Conservation (phyloP, 2,113 vertebrate species). For the Labrus mixtus region DNA sequence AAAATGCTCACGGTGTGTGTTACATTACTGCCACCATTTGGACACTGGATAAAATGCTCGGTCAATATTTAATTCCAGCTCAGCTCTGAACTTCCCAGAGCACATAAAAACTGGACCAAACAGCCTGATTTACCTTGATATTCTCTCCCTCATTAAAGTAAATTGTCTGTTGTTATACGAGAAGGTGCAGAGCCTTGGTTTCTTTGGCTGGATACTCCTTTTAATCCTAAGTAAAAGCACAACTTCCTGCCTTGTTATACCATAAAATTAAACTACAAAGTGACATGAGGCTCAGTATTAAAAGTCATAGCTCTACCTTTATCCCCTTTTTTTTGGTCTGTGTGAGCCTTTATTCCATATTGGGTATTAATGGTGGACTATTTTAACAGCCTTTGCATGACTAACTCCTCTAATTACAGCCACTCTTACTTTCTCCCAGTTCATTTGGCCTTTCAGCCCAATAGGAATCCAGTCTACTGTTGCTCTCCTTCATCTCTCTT, state of each 20-base stretch:
- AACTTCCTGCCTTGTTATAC: conserved; percentile 40
- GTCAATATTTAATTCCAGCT: conserved; percentile 15
- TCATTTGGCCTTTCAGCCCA: conserved; percentile 12
- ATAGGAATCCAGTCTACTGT: conserved; percentile 1
- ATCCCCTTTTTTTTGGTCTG: conserved; percentile 30
- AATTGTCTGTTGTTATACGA: conserved; percentile 9
- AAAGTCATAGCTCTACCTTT: neutral
- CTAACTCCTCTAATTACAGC: conserved; percentile 60
- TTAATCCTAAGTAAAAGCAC: conserved; percentile 9
- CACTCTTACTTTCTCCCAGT: conserved; percentile 30
- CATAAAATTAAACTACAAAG: conserved; percentile 31
- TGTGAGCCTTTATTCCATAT: conserved; percentile 27
- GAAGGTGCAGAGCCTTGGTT: neutral
- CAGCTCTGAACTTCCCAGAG: neutral
- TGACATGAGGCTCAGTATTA: conserved; percentile 23
- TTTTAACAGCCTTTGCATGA: conserved; percentile 56
- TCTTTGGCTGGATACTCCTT: neutral
- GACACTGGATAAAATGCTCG: conserved; percentile 41
- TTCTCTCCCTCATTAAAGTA: neutral
- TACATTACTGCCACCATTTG: conserved; percentile 73
- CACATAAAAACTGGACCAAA: conserved; percentile 13
- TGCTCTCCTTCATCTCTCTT: neutral
- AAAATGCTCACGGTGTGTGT: conserved; percentile 2
- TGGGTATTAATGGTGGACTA: conserved; percentile 1
- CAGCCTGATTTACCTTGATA: conserved; percentile 13